A percentile compares a stretch with the other conserved stretches of the same genome.
These are phyloP conservation scores for Bombycilla garrulus DNA, from an alignment of 2,113 vertebrate species.

Conservation along the genomic window DNA sequence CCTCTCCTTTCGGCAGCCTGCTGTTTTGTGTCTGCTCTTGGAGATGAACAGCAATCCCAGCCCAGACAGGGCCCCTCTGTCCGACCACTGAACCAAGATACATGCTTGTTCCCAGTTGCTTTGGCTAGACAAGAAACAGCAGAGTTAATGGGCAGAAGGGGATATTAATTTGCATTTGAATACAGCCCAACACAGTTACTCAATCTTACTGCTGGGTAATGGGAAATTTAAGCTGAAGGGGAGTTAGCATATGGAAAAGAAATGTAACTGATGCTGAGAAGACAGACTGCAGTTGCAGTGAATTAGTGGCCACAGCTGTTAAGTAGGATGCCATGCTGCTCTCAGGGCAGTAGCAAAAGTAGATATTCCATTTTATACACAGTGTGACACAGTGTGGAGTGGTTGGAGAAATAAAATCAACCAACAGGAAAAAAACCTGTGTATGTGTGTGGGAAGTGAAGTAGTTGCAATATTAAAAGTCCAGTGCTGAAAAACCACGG, in stretches of 20 bases:
- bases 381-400: neutral
- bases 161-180: conserved; percentile 67
- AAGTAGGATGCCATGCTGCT: neutral
- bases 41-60: neutral
- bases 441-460: neutral
- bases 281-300: conserved; percentile 15
- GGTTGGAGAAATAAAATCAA: neutral
- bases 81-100: neutral
- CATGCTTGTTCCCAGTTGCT: conserved; percentile 29
- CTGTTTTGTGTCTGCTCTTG: neutral
- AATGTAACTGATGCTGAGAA: conserved; percentile 24
- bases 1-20: conserved; percentile 16
- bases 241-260: conserved; percentile 54
- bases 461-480: neutral
- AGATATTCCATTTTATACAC: conserved; percentile 13
- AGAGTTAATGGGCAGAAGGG: conserved; percentile 49
- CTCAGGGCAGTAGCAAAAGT: neutral
- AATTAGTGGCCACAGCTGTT: conserved; percentile 54
- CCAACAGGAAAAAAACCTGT: neutral
- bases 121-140: conserved; percentile 51
- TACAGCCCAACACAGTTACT: conserved; percentile 36
- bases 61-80: conserved; percentile 45
- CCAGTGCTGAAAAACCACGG: neutral
- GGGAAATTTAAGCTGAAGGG: conserved; percentile 48
- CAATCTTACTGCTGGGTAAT: conserved; percentile 47